Evolutionary conservation across 2,113 vertebrate species (phyloP).

Genomic region (Centrocercus urophasianus): DNA sequence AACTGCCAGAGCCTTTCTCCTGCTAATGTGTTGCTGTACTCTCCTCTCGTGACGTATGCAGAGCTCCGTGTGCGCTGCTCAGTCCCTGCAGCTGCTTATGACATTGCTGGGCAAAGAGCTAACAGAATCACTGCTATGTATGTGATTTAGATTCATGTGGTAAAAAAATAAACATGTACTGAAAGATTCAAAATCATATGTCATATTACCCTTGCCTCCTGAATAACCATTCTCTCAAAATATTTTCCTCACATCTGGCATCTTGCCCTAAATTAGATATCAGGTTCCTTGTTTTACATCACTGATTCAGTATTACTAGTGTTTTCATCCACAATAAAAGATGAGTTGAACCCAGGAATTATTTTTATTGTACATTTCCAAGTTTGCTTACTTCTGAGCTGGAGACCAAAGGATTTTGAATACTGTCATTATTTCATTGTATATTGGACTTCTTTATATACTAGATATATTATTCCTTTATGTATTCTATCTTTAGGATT

Average conservation of each 20-base stretch:
- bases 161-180: not conserved
- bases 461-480: not conserved
- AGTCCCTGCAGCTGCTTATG: not conserved
- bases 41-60: not conserved
- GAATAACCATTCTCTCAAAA: not conserved
- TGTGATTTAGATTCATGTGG: not conserved
- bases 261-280: not conserved
- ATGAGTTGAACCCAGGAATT: not conserved
- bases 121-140: not conserved
- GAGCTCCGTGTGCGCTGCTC: accelerated
- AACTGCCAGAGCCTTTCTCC: not conserved
- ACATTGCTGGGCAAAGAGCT: not conserved
- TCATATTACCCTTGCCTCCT: not conserved
- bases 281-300: not conserved
- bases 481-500: not conserved
- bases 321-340: not conserved
- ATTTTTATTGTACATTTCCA: not conserved
- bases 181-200: not conserved
- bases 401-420: not conserved
- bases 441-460: not conserved
- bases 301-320: not conserved
- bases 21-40: not conserved
- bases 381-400: not conserved
- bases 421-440: not conserved
- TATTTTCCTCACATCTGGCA: not conserved